Conservation (phyloP, 2,113 vertebrate genomes). For the Chiloscyllium plagiosum region DNA sequence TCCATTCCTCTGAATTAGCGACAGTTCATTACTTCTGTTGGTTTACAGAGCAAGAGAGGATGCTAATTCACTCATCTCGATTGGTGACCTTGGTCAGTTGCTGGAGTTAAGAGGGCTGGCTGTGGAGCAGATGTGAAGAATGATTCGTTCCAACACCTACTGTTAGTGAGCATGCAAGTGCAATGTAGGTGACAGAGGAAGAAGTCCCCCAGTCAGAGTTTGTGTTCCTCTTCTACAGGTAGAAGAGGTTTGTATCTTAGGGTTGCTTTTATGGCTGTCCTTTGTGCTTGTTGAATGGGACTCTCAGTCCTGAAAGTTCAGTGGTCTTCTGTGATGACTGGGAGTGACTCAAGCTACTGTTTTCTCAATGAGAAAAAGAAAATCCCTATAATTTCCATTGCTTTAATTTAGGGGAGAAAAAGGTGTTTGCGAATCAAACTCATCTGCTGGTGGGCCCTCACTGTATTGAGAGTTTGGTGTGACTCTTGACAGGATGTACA, state of each 20-base stretch:
- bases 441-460: background rate
- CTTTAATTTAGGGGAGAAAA: background rate
- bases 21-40: background rate
- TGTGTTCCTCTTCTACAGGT: background rate
- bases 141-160: background rate
- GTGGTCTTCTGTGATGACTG: background rate
- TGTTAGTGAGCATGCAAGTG: background rate
- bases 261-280: background rate
- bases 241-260: background rate
- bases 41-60: background rate
- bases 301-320: background rate
- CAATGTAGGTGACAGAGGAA: background rate
- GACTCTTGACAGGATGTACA: background rate
- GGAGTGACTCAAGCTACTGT: background rate
- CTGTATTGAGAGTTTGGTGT: background rate
- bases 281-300: background rate
- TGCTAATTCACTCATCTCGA: no score
- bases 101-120: background rate
- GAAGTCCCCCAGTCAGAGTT: background rate
- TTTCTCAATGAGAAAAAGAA: conserved; percentile 37
- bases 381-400: background rate
- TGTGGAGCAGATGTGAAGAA: background rate
- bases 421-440: conserved; percentile 12
- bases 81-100: background rate
- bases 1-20: background rate